These are phyloP conservation scores for Synanceia verrucosa DNA, from an alignment of 2,797 vertebrate genomes.

Conservation along the genomic window DNA sequence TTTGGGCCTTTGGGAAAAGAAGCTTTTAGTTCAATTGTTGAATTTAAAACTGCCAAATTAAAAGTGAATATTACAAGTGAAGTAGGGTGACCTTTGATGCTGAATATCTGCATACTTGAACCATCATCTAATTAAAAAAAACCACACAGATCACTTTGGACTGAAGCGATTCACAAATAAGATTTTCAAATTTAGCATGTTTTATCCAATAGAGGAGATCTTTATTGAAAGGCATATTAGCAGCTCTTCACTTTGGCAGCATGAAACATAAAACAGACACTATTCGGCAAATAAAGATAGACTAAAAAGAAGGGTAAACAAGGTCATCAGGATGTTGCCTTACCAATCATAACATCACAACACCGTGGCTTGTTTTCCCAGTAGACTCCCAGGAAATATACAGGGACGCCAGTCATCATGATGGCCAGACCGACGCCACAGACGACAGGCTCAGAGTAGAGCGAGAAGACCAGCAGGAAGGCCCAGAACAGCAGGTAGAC, in stretches of 20 bases:
- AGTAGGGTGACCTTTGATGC: background rate
- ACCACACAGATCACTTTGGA: background rate
- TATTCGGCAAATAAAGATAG: too few species aligned
- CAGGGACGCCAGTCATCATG: conserved; percentile 89
- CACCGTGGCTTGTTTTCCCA: conserved; percentile 89
- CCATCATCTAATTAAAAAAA: background rate
- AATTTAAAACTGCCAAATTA: background rate
- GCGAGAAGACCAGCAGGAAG: conserved; percentile 88
- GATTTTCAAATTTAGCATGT: background rate
- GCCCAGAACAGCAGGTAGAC: conserved; percentile 91
- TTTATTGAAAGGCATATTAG: too few species aligned
- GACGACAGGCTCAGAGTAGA: conserved; percentile 89
- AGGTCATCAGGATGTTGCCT: conserved; percentile 1
- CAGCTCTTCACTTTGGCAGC: too few species aligned
- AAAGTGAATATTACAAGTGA: background rate
- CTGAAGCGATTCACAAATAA: background rate
- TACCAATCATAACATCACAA: conserved; percentile 62
- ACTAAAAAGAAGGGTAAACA: too few species aligned
- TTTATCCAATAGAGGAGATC: too few species aligned
- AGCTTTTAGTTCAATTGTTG: background rate
- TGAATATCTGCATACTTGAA: background rate
- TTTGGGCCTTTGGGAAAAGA: background rate
- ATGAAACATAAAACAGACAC: too few species aligned
- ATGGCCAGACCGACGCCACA: conserved; percentile 89
- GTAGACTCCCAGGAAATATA: conserved; percentile 89